phyloP scores from a whole-genome alignment of 2,888 invertebrate species.

The Cancer borealis region DNA sequence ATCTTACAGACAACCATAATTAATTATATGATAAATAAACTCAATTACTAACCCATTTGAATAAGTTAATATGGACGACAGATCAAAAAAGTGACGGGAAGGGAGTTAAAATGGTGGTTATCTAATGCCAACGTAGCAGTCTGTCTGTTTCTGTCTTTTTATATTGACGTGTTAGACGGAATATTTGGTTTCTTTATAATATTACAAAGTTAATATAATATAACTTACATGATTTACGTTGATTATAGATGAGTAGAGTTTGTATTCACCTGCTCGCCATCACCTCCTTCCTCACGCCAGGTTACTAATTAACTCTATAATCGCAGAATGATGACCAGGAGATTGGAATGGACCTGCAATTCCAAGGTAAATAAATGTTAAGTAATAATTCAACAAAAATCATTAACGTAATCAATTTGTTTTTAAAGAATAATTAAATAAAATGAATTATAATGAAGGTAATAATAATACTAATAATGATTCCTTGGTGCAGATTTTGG shows the following conservation, averaged over 20 bases:
- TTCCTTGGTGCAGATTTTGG: conserved; percentile 64
- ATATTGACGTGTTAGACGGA: neutral
- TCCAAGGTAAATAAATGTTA: conserved; percentile 58
- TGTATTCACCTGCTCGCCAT: neutral
- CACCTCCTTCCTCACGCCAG: neutral
- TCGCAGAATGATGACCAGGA: conserved; percentile 65
- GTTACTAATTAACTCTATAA: neutral
- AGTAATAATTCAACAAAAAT: neutral
- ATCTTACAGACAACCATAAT: neutral
- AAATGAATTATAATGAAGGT: neutral
- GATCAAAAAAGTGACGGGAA: neutral
- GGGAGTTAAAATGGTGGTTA: neutral
- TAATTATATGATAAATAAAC: neutral
- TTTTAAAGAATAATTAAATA: no score
- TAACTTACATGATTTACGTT: no score
- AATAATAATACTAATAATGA: neutral
- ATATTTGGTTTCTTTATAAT: neutral
- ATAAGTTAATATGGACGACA: neutral
- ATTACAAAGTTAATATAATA: no score
- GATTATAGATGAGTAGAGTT: neutral
- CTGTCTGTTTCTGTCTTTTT: neutral
- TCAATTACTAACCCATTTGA: neutral
- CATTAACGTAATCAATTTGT: neutral
- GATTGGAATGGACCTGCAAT: conserved; percentile 64
- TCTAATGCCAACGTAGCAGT: neutral